A percentile compares a stretch with the other conserved stretches of the same genome.
Evolutionary conservation across 2,888 invertebrate species (phyloP).

Genomic region (Drosophila buzzatii): DNA sequence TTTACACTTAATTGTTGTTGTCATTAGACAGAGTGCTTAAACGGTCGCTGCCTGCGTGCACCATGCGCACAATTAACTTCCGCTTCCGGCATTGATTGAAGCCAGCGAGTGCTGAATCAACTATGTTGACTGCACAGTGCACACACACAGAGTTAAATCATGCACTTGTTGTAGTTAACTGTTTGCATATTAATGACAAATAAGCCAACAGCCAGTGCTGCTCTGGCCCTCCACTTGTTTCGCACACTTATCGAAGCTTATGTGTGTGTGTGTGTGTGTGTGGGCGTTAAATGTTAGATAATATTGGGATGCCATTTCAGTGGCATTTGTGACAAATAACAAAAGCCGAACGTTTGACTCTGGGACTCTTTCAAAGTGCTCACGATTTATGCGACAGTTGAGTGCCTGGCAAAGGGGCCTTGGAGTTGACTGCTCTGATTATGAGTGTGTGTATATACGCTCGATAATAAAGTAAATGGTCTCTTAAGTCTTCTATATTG

Average conservation of each 20-base stretch:
- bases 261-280: slow-evolving; percentile 35
- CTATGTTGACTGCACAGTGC: slow-evolving; percentile 32
- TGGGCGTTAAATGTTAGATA: slow-evolving; percentile 70
- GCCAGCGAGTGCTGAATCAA: slow-evolving; percentile 26
- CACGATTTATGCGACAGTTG: slow-evolving; percentile 41
- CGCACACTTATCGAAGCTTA: slow-evolving; percentile 14
- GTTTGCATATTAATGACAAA: slow-evolving; percentile 78
- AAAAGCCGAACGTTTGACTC: slow-evolving; percentile 23
- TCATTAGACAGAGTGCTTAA: slow-evolving; percentile 47
- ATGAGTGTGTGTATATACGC: neutral
- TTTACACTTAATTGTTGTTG: slow-evolving; percentile 41
- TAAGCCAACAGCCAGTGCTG: slow-evolving; percentile 59
- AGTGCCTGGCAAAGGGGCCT: slow-evolving; percentile 24
- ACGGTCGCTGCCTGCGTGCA: slow-evolving; percentile 41
- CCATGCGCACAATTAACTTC: slow-evolving; percentile 75
- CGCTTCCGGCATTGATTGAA: slow-evolving; percentile 78
- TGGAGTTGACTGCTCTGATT: neutral
- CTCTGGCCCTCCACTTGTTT: slow-evolving; percentile 15
- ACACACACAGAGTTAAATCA: slow-evolving; percentile 18
- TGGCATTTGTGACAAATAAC: slow-evolving; percentile 43
- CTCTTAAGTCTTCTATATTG: neutral
- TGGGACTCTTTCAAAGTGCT: slow-evolving; percentile 29
- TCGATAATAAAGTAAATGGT: neutral
- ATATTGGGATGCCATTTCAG: slow-evolving; percentile 54
- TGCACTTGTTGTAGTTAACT: slow-evolving; percentile 58